Evolutionary conservation across 1,140 invertebrate species (phyloP), one percentile per base, ranked within the genome.

Genomic region (Cyclina sinensis): DNA sequence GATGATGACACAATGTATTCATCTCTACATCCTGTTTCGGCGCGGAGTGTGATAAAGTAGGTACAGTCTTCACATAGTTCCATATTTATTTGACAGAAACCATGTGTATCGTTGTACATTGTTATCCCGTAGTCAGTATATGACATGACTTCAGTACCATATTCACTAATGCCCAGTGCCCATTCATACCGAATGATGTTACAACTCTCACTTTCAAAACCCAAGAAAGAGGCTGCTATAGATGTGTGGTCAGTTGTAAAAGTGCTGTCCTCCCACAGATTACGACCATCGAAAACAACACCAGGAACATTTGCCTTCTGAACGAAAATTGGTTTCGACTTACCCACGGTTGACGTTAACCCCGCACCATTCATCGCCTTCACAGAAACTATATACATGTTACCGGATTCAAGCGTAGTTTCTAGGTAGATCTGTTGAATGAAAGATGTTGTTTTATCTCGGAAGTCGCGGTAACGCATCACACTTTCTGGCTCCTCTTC

Each of bases 131-230:
- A 89, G 12, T 81, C 24, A 7, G 86, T 86, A 78, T 57, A 91
- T 4, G 83, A 37, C 21, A 46, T 68, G 9, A 85, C 43, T 24
- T 85, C 68, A 4, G 83, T 57, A 14, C 83, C 83, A 59, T 73
- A 85, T 32, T 74, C 48, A 0, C 27, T 39, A 12, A 84, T 86
- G 32, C 91, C 91, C 35, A 89, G 81, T 0, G 87, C 89, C 91
- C 89, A 91, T 43, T 91, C 91, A 85, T 91, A 91, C 48, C 48
- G 78, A 16, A 89, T 32, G 43, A 91, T 91, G 54, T 89, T 86
- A 76, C 89, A 91, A 21, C 86, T 79, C 62, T 89, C 88, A 88
- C 91, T 91, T 70, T 87, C 65, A 87, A 91, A 91, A 18, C 89
- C 89, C 21, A 80, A n/a, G 37, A 91, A 91, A 18, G 84, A 87